These are phyloP conservation scores for Furcifer pardalis DNA, from an alignment of 2,797 vertebrate genomes.

Conservation along the genomic window DNA sequence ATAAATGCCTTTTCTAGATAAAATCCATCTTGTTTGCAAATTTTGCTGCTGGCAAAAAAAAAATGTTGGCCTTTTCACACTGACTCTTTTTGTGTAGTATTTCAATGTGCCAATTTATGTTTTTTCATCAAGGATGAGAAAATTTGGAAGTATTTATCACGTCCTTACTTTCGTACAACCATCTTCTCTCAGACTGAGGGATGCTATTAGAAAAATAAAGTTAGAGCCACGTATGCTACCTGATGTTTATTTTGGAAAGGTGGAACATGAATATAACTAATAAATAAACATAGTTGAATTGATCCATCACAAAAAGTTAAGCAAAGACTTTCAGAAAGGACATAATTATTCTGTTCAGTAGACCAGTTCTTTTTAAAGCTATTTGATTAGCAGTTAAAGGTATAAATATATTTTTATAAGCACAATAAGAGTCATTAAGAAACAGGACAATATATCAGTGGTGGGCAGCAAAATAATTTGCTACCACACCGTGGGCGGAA, in stretches of 20 bases:
- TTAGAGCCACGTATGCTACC: background rate
- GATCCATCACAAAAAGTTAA: background rate
- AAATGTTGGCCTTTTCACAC: too few relatives aligned
- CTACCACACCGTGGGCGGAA: too few relatives aligned
- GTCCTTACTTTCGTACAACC: too few relatives aligned
- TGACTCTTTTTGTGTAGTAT: too few relatives aligned
- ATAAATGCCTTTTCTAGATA: too few relatives aligned
- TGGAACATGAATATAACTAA: background rate
- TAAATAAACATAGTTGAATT: background rate
- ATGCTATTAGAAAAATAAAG: background rate
- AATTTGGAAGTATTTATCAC: too few relatives aligned
- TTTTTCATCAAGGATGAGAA: too few relatives aligned
- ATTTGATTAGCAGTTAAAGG: conserved; percentile 4
- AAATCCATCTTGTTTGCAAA: too few relatives aligned
- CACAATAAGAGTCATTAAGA: conserved; percentile 36
- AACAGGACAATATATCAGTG: too few relatives aligned
- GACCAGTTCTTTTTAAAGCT: conserved; percentile 35
- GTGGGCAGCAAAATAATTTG: too few relatives aligned
- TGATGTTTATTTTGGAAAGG: background rate
- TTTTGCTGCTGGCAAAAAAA: too few relatives aligned
- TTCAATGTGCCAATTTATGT: too few relatives aligned
- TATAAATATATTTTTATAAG: conserved; percentile 25
- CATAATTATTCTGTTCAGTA: background rate
- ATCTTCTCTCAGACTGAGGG: background rate
- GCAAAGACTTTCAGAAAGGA: background rate